Evolutionary conservation across 2,113 vertebrate species (phyloP).

Genomic region (Danionella cerebrum): DNA sequence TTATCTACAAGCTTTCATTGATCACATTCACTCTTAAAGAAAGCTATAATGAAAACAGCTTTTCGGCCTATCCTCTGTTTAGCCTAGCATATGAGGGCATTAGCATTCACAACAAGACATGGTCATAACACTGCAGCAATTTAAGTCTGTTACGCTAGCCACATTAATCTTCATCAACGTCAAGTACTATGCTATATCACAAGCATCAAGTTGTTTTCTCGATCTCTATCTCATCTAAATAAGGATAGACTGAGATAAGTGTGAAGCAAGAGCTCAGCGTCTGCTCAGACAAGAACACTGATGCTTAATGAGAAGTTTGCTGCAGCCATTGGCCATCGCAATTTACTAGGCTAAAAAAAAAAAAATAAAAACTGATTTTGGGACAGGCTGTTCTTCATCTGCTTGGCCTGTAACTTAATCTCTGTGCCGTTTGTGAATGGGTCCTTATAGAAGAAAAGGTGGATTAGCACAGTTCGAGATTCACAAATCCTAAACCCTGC

Average conservation of each 20-base stretch:
- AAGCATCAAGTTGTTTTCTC: not conserved
- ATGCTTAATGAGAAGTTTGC: not conserved
- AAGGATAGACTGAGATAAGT: not conserved
- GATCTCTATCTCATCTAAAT: conserved; percentile 10
- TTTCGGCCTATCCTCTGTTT: not conserved
- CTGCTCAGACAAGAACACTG: not conserved
- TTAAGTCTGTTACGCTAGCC: not conserved
- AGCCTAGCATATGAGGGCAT: not conserved
- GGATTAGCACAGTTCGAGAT: not conserved
- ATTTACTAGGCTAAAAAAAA: conserved; percentile 15
- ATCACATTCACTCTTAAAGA: not conserved
- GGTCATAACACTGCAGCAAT: not conserved
- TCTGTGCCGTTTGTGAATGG: not conserved
- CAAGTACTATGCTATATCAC: conserved; percentile 1
- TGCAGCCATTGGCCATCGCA: not conserved
- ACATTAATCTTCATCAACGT: conserved; percentile 16
- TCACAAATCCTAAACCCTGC: too few relatives aligned
- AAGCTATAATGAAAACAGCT: not conserved
- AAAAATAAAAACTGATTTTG: not conserved
- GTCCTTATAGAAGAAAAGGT: not conserved
- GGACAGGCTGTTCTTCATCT: conserved; percentile 13
- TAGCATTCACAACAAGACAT: not conserved
- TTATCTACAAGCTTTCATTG: conserved; percentile 3
- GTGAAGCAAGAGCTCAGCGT: not conserved
- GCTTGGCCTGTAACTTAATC: conserved; percentile 9